Base-by-base conservation (phyloP, 1,140 invertebrate species). In the Aricia agestis region DNA sequence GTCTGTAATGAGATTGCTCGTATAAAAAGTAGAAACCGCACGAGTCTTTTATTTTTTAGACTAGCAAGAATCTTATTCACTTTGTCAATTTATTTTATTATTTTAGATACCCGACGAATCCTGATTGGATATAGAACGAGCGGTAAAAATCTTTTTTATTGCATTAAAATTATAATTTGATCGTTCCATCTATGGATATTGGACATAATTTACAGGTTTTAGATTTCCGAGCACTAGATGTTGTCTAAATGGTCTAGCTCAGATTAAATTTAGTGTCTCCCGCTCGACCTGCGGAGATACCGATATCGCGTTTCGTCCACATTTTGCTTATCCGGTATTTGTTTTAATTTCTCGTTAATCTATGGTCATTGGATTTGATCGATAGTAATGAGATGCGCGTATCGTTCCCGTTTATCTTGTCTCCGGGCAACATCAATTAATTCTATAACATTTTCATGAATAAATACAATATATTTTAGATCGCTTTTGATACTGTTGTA, bases 1-100 rank as follows among this genome's bases (percentile, higher is more conserved):
- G 25, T 70, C 70, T 75, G 73, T 79, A 82, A 82, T 83, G 80
- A 81, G 81, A 78, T 78, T 77, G 76, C 77, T 70, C 59, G 76
- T 18, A 18, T 63, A 19, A 63, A 63, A 63, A 63, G 59, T 52
- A 52, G 74, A 78, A 76, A 80, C 45, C 67, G 10, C 18, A 19
- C 19, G 59, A 59, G 6, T 59, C 11, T 59, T 19, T 18, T 59
- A 18, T 25, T 63, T 18, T 63, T 63, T 31, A 7, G 45, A 52
- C 7, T 59, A 17, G n/a, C 58, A 19, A 19, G 59, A 63, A 75
- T 74, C 72, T 78, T 74, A 72, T 75, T 74, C 75, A 66, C 71
- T 68, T 61, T 72, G 72, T 69, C 69, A 71, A 59, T 70, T 71
- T 74, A 72, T 72, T 72, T 69, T 74, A 73, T 73, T 69, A 42